phyloP scores from a whole-genome alignment of 2,888 invertebrate genomes.

The Rhabditophanes sp. region DNA sequence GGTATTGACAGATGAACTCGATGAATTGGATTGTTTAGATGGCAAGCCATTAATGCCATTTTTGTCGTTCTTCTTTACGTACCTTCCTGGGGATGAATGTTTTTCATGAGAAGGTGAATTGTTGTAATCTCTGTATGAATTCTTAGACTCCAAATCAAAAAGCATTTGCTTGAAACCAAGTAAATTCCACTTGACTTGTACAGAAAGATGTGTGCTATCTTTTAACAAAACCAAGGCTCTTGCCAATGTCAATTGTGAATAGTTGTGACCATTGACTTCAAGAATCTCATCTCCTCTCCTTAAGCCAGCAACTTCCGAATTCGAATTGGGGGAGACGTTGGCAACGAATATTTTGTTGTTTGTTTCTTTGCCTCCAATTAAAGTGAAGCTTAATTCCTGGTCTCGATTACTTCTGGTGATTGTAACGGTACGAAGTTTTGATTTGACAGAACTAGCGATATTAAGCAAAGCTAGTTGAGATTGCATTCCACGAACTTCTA shows the following conservation, averaged over 20 bases:
- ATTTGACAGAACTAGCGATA: conserved; percentile 92
- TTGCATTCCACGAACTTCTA: conserved; percentile 56
- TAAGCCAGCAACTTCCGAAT: conserved; percentile 83
- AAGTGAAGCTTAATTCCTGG: conserved; percentile 73
- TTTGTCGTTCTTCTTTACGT: too few species aligned
- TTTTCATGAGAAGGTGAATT: conserved; percentile 4
- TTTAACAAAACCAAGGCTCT: conserved; percentile 79
- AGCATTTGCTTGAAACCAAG: conserved; percentile 49
- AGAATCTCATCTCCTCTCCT: conserved; percentile 92
- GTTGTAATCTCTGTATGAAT: not conserved
- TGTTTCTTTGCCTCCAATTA: conserved; percentile 73
- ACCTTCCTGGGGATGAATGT: conserved; percentile 1
- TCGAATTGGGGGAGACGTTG: conserved; percentile 77
- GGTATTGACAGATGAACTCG: conserved; percentile 1
- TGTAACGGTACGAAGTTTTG: conserved; percentile 73
- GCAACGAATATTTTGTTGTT: conserved; percentile 80
- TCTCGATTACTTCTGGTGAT: conserved; percentile 78
- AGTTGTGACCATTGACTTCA: conserved; percentile 91
- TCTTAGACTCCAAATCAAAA: conserved; percentile 7
- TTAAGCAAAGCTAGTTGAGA: conserved; percentile 63
- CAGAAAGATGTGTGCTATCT: conserved; percentile 81
- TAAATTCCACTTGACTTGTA: conserved; percentile 89
- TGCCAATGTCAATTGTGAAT: conserved; percentile 75
- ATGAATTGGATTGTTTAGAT: too few species aligned
- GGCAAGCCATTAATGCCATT: too few species aligned